These are phyloP conservation scores for Ephestia elutella DNA, from an alignment of 1,140 invertebrate species.

Conservation along the genomic window DNA sequence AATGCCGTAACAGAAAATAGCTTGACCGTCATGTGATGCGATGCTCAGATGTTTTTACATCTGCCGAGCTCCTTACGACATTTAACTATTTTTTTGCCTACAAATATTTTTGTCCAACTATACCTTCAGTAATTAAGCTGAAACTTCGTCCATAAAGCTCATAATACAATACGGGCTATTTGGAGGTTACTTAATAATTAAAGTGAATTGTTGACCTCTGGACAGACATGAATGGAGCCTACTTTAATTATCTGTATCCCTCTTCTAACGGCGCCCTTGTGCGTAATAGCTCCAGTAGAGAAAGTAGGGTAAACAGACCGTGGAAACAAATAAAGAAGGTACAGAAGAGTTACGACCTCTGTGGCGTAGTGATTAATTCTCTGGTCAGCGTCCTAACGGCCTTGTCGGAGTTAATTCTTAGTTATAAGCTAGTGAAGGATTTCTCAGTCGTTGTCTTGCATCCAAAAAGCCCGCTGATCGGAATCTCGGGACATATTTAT, in stretches of 20 bases:
- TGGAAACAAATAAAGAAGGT: background rate
- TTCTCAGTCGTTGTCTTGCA: too few species aligned
- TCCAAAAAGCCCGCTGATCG: too few species aligned
- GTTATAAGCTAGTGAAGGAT: too few species aligned
- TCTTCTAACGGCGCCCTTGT: conserved; percentile 34
- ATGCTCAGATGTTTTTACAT: too few species aligned
- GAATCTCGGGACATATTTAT: too few species aligned
- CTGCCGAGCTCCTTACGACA: too few species aligned
- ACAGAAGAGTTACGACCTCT: background rate
- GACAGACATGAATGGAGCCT: conserved; percentile 20
- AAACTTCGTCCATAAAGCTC: background rate
- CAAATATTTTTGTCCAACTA: background rate
- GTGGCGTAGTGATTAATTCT: too few species aligned
- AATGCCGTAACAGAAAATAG: too few species aligned
- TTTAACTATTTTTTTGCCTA: too few species aligned
- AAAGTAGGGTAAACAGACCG: background rate
- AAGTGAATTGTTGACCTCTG: conserved; percentile 9
- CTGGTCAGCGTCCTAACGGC: too few species aligned
- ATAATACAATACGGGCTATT: background rate
- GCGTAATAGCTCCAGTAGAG: conserved; percentile 22
- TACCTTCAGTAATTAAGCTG: background rate
- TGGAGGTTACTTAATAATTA: conserved; percentile 7
- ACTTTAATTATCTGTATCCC: conserved; percentile 41
- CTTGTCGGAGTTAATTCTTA: too few species aligned
- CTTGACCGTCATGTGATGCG: too few species aligned